Base-by-base conservation (phyloP, 2,888 invertebrate species). In the Hydrotaea diabolus region DNA sequence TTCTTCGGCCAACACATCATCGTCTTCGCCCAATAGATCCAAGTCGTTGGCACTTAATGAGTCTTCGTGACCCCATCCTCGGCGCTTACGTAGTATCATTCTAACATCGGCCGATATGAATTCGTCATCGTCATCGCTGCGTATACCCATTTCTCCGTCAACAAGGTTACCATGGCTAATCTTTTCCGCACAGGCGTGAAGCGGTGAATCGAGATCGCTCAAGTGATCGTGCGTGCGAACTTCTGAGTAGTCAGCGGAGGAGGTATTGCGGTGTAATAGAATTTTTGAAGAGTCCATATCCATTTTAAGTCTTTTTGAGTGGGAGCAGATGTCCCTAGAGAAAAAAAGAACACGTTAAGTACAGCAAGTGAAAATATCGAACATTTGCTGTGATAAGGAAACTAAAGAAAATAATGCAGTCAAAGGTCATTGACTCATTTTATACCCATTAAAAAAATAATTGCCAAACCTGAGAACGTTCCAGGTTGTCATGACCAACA, bases 1-100 rank as follows among this genome's bases (percentile, higher is more conserved):
- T 89, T 96, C 96, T 89, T 96, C 96, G 89, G 92, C 92, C 31
- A 90, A 92, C 49, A 92, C 88, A 80, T 90, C 92, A 80, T 91
- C 91, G 57, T 92, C 92, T 57, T 91, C 91, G 64, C 90, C 92
- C 0, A 92, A 87, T 71, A 92, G 86, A 87, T 92, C 92, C 26
- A 92, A 85, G 83, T 91, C 91, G 49, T 90, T 90, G 19, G 90
- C 87, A 75, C 90, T 90, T 8, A 92, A 82, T 0, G 92, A 91
- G 73, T 91, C 91, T 77, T 91, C 90, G n/a, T 90, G 89, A 57
- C 89, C 89, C 92, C 92, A 92, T 66, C 90, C 90, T 5, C 91
- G 92, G 15, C 92, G 90, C 83, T 92, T 92, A 53, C 92, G 89
- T 71, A 92, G 81, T 72, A 91, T 92, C 92, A 92, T 92, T 87